Conservation (phyloP, 30 jellyfish, hydroid and myxozoan genomes). For the Aurelia sp. region DNA sequence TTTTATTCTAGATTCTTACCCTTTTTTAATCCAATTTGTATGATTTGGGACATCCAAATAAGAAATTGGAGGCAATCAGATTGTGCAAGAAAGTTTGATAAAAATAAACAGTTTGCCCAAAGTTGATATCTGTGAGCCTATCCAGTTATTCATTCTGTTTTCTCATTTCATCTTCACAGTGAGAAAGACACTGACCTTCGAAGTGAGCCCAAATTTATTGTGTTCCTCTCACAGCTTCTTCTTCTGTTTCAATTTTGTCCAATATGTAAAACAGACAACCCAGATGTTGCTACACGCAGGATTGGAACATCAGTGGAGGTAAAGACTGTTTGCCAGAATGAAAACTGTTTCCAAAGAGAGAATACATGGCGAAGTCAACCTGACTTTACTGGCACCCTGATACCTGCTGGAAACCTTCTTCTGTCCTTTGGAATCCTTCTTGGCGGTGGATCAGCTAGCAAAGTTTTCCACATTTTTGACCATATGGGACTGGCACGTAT, state of each 20-base stretch:
- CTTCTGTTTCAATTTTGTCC: conserved; percentile 30
- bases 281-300: not conserved
- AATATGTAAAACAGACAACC: conserved; percentile 3
- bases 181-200: not conserved
- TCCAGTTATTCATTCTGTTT: not conserved
- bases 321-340: not conserved
- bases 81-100: too few relatives aligned
- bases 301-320: conserved; percentile 30
- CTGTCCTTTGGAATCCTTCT: conserved; percentile 36
- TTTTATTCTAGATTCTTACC: not conserved
- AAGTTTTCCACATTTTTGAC: not conserved
- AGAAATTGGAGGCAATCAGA: too few relatives aligned
- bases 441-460: conserved; percentile 14
- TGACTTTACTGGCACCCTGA: conserved; percentile 5
- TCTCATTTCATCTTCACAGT: not conserved
- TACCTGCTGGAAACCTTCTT: conserved; percentile 31
- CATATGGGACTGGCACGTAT: conserved; percentile 3
- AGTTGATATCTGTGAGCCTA: too few relatives aligned
- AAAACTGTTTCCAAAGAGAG: not conserved
- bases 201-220: conserved; percentile 29
- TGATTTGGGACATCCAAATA: too few relatives aligned
- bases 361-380: conserved; percentile 32
- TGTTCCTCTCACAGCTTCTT: conserved; percentile 25
- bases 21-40: too few relatives aligned
- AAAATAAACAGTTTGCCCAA: too few relatives aligned